Percentiles rank a stretch among this genome's conserved stretches.
phyloP scores from a whole-genome alignment of 2,113 vertebrate species.

The Columbina picui region DNA sequence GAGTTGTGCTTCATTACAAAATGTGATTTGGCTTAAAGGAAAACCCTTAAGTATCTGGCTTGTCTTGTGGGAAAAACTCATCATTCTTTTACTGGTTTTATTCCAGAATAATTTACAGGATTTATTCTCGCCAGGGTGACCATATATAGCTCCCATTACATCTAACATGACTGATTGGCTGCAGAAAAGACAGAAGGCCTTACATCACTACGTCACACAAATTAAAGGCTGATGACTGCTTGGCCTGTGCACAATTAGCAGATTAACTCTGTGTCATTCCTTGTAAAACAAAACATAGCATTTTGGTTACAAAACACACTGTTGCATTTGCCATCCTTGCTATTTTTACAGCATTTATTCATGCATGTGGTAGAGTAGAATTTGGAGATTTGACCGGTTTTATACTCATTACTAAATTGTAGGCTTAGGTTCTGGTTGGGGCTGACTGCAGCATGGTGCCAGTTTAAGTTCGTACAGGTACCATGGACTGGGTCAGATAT shows the following conservation, averaged over 20 bases:
- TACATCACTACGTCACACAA: neutral
- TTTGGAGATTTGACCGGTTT: neutral
- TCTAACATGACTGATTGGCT: neutral
- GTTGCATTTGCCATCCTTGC: neutral
- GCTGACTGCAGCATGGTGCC: neutral
- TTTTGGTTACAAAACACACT: rapidly evolving
- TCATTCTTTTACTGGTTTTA: neutral
- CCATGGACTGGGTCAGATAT: rapidly evolving
- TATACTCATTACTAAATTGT: neutral
- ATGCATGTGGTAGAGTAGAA: neutral
- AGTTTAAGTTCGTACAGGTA: neutral
- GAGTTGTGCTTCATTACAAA: neutral
- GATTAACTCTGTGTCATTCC: neutral
- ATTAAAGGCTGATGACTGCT: neutral
- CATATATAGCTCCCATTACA: neutral
- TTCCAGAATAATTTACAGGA: neutral
- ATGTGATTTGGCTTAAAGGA: neutral
- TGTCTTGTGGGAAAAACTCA: neutral
- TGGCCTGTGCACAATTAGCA: neutral
- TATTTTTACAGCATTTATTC: neutral
- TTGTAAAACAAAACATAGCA: neutral
- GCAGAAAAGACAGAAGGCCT: neutral
- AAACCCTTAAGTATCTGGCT: neutral
- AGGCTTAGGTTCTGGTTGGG: neutral
- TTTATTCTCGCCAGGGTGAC: neutral